Evolutionary conservation across 2,888 invertebrate genomes (phyloP).

Genomic region (Lagria hirta): DNA sequence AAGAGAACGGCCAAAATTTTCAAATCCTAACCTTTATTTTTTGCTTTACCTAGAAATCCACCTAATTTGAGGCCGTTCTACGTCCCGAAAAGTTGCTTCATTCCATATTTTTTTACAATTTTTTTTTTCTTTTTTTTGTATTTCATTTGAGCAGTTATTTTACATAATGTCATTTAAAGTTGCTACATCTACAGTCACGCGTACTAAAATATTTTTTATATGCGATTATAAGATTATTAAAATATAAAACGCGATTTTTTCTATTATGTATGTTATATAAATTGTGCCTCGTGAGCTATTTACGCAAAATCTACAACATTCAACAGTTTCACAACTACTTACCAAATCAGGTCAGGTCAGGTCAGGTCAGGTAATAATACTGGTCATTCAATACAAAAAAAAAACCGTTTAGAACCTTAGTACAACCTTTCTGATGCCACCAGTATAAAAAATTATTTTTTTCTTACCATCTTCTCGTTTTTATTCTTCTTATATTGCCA

Average conservation of each 20-base stretch:
- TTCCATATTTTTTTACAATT: too few species aligned
- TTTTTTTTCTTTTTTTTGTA: conserved; percentile 27
- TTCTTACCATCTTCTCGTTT: too few species aligned
- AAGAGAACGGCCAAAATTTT: conserved; percentile 41
- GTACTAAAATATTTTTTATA: conserved; percentile 53
- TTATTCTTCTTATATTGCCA: too few species aligned
- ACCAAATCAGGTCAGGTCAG: too few species aligned
- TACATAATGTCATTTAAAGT: conserved; percentile 45
- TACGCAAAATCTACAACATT: too few species aligned
- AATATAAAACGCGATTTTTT: conserved; percentile 52
- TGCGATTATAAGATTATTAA: conserved; percentile 48
- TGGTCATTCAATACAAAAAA: too few species aligned
- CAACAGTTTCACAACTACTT: too few species aligned
- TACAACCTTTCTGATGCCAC: too few species aligned
- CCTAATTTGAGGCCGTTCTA: conserved; percentile 35
- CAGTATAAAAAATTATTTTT: too few species aligned
- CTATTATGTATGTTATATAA: conserved; percentile 39
- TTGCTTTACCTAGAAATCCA: conserved; percentile 38
- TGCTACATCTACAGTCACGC: conserved; percentile 49
- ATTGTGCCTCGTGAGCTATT: conserved; percentile 52
- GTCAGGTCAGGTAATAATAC: too few species aligned
- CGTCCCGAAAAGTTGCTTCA: conserved; percentile 42
- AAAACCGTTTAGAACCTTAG: too few species aligned
- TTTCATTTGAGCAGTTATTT: conserved; percentile 38
- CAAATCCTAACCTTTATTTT: conserved; percentile 32